phyloP scores from a whole-genome alignment of 2,113 vertebrate species.

The Arvicanthis niloticus region DNA sequence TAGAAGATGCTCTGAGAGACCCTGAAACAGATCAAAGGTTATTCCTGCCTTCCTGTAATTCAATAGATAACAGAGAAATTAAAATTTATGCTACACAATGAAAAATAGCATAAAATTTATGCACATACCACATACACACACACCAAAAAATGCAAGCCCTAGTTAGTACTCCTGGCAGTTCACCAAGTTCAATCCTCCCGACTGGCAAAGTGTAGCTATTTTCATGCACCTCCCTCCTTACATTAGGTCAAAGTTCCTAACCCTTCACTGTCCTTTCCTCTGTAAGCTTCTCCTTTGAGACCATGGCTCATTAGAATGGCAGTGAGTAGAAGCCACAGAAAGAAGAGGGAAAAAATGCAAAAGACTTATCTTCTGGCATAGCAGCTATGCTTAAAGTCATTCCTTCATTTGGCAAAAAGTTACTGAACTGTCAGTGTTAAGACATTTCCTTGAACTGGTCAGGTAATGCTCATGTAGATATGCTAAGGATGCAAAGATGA shows the following conservation, averaged over 20 bases:
- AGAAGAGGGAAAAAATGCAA: background rate
- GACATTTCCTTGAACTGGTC: background rate
- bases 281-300: background rate
- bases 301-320: background rate
- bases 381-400: background rate
- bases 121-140: background rate
- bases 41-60: background rate
- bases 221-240: background rate
- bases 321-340: background rate
- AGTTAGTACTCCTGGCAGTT: background rate
- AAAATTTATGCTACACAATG: background rate
- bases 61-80: background rate
- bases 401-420: constrained; percentile 33
- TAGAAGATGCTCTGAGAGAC: background rate
- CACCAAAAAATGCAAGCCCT: background rate
- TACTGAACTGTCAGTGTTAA: background rate
- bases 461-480: background rate
- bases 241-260: background rate
- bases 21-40: background rate
- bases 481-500: background rate
- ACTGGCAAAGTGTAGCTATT: background rate
- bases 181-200: background rate
- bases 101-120: background rate
- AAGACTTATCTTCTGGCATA: background rate
- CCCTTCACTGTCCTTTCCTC: background rate